Base-by-base conservation (phyloP, 2,888 invertebrate genomes). In the Amphipyra berbera region DNA sequence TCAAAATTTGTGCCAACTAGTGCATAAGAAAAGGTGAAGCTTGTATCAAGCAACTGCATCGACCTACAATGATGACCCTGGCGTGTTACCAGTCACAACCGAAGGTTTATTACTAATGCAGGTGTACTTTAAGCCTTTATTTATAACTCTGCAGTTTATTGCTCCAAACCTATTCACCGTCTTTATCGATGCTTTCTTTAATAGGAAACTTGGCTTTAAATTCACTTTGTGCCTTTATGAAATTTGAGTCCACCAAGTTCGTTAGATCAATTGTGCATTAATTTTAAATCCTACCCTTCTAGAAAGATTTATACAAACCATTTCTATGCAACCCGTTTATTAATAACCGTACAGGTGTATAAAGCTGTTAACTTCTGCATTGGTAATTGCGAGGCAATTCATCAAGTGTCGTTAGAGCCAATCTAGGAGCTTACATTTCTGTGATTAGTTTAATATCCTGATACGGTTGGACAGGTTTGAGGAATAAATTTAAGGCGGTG, bases 11-110 rank as follows among this genome's bases (percentile, higher is more conserved):
- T 61, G 59, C 79, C 79, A 48, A 69, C 44, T 70, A 55, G 61
- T 77, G 77, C 79, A 74, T 68, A 74, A 54, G 78, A 74, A 76
- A n/a, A 75, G 75, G 76, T 76, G 74, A 77, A 65, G 75, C 66
- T 73, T 72, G 68, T 77, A 73, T 78, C 77, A 75, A 74, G 56
- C 74, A 74, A 77, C 75, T 83, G 82, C 83, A 82, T 73, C 81
- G 83, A 84, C 84, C 81, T 84, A 84, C 82, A 82, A 73, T 68
- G 69, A 77, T 75, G 85, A 79, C 85, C 84, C 83, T 84, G 85
- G 70, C 61, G 55, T 6, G 7, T 69, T 67, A 79, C 81, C 84
- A 81, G 74, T 84, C 82, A 66, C 84, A 64, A 53, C 79, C 64
- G 68, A 70, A 81, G 78, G 81, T 78, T 83, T 79, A 82, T 73